Conservation (phyloP, 2,113 vertebrate species). For the Nipponia nippon region DNA sequence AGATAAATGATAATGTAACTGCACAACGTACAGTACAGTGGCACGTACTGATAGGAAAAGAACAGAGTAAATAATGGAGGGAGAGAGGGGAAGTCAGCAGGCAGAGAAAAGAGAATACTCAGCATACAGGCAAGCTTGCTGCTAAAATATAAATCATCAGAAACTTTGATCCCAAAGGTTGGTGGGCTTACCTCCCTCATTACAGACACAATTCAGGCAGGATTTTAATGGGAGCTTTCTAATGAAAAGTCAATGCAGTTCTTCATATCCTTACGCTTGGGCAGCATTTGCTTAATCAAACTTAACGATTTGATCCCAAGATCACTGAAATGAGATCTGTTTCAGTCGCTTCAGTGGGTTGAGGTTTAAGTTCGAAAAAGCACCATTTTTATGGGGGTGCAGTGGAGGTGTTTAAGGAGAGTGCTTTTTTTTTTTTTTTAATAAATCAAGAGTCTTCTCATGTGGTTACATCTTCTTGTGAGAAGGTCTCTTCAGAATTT, state of each 20-base stretch:
- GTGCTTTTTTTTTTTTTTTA: background rate
- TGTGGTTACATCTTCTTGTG: conserved; percentile 18
- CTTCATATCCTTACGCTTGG: background rate
- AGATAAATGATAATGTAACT: conserved; percentile 37
- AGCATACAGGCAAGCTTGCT: background rate
- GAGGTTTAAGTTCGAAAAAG: background rate
- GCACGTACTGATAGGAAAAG: conserved; percentile 16
- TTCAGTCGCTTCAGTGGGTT: background rate
- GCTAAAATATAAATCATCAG: background rate
- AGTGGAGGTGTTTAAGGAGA: background rate
- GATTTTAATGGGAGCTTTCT: background rate
- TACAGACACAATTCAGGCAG: background rate
- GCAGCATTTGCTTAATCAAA: background rate
- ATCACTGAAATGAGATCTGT: background rate
- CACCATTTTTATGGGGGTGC: background rate
- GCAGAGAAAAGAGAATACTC: background rate
- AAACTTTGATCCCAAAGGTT: background rate
- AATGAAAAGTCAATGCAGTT: background rate
- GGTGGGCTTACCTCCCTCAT: background rate
- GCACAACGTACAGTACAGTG: background rate
- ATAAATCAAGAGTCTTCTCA: conserved; percentile 1
- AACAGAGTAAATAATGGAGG: conserved; percentile 18
- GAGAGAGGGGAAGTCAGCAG: background rate
- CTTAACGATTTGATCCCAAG: background rate
- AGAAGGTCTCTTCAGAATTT: background rate